A percentile compares a stretch with the other conserved stretches of the same genome.
phyloP scores from a whole-genome alignment of 2,888 invertebrate genomes.

The Lepas anatifera region DNA sequence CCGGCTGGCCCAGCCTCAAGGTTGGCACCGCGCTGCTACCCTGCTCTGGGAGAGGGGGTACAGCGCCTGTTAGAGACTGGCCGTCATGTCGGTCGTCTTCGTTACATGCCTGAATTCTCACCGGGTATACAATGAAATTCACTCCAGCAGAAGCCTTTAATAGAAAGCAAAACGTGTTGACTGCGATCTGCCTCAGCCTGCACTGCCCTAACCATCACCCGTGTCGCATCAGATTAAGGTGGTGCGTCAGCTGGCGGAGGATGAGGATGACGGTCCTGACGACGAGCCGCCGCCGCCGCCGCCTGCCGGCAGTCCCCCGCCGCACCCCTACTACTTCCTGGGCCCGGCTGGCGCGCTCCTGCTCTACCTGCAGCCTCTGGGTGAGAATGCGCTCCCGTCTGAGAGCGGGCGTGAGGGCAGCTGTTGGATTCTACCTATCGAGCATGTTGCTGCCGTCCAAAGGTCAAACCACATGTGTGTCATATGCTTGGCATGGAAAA shows the following conservation, averaged over 20 bases:
- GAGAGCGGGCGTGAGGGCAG: too few species aligned
- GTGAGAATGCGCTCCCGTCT: too few species aligned
- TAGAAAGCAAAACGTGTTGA: too few species aligned
- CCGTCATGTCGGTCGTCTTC: background rate
- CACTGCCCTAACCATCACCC: too few species aligned
- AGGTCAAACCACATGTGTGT: too few species aligned
- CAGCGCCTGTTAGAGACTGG: background rate
- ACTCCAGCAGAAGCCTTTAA: too few species aligned
- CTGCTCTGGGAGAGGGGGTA: background rate
- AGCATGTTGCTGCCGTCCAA: too few species aligned
- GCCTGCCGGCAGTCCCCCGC: background rate
- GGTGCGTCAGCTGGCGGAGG: background rate
- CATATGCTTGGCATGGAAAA: too few species aligned
- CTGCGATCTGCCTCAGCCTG: too few species aligned
- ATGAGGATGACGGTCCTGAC: background rate
- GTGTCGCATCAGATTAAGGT: background rate
- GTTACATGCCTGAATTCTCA: background rate
- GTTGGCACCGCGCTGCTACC: background rate
- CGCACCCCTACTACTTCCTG: slow-evolving; percentile 1
- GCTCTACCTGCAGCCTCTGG: background rate
- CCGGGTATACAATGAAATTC: background rate
- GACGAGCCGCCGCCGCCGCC: background rate
- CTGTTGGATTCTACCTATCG: too few species aligned
- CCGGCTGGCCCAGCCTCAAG: background rate
- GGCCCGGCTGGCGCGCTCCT: slow-evolving; percentile 3